Evolutionary conservation across 1,140 invertebrate genomes (phyloP).

Genomic region (Drosophila kohkoa): DNA sequence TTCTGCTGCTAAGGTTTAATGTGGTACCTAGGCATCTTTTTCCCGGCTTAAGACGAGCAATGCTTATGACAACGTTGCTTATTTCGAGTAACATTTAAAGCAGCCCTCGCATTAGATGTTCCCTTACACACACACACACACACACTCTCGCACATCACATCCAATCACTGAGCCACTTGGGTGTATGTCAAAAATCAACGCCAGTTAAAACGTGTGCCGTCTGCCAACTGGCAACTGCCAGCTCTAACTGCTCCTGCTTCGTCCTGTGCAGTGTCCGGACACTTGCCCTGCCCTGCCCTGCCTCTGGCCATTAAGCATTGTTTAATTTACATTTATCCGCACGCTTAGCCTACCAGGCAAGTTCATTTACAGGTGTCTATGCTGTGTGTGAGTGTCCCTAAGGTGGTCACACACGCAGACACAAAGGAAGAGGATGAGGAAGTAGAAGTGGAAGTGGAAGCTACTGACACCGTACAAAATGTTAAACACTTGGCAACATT

Average conservation of each 20-base stretch:
- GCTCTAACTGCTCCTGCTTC: slow-evolving; percentile 1
- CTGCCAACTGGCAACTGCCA: slow-evolving; percentile 7
- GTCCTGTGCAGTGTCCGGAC: slow-evolving; percentile 19
- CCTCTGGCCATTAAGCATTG: slow-evolving; percentile 56
- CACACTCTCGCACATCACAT: background rate
- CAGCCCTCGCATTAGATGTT: slow-evolving; percentile 15
- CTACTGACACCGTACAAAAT: slow-evolving; percentile 84
- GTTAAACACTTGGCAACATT: slow-evolving; percentile 84
- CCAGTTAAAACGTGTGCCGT: slow-evolving; percentile 56
- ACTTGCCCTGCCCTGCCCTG: slow-evolving; percentile 5
- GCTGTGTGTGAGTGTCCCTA: slow-evolving; percentile 45
- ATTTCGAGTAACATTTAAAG: slow-evolving; percentile 4
- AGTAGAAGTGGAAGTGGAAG: slow-evolving; percentile 60
- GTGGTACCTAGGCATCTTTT: too few relatives aligned
- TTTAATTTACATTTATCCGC: slow-evolving; percentile 84
- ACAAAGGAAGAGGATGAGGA: slow-evolving; percentile 20
- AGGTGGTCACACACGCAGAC: slow-evolving; percentile 49
- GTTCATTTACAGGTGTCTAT: slow-evolving; percentile 67
- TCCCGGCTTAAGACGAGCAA: too few relatives aligned
- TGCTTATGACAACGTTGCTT: too few relatives aligned
- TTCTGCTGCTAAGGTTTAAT: too few relatives aligned
- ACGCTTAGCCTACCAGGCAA: slow-evolving; percentile 71
- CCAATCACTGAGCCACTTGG: slow-evolving; percentile 25
- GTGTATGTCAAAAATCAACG: slow-evolving; percentile 64
- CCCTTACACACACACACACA: background rate